phyloP scores from a whole-genome alignment of 2,797 vertebrate species.

The Babyrousa celebensis region DNA sequence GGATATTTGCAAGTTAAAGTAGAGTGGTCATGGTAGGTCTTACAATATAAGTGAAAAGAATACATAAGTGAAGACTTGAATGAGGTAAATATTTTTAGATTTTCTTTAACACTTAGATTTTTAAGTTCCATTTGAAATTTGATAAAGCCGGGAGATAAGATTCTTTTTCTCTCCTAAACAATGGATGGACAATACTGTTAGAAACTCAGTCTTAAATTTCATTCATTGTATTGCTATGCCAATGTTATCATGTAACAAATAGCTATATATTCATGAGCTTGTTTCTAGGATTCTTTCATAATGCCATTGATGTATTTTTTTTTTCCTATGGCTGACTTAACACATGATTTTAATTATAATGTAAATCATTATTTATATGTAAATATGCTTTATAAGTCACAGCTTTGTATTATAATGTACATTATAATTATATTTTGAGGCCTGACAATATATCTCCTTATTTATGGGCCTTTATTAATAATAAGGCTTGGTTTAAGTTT shows the following conservation, averaged over 20 bases:
- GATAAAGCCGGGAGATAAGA: not conserved
- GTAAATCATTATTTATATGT: not conserved
- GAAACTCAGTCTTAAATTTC: not conserved
- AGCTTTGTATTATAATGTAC: not conserved
- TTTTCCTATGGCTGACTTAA: not conserved
- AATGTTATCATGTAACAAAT: not conserved
- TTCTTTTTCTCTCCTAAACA: not conserved
- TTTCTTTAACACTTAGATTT: not conserved
- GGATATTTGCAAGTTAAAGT: not conserved
- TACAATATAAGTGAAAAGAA: not conserved
- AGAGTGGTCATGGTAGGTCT: too few relatives aligned
- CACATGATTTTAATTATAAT: not conserved
- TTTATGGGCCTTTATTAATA: not conserved
- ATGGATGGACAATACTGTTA: not conserved
- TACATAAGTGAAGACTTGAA: not conserved
- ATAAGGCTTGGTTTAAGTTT: not conserved
- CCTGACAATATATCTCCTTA: not conserved
- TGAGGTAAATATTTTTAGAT: not conserved
- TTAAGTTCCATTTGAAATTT: conserved; percentile 7
- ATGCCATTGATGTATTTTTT: not conserved
- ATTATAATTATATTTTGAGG: conserved; percentile 23
- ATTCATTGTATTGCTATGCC: not conserved
- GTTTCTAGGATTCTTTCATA: not conserved
- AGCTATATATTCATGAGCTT: not conserved
- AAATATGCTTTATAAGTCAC: not conserved